Evolutionary conservation across 1,140 invertebrate species (phyloP).

Genomic region (Hylaeus anthracinus): DNA sequence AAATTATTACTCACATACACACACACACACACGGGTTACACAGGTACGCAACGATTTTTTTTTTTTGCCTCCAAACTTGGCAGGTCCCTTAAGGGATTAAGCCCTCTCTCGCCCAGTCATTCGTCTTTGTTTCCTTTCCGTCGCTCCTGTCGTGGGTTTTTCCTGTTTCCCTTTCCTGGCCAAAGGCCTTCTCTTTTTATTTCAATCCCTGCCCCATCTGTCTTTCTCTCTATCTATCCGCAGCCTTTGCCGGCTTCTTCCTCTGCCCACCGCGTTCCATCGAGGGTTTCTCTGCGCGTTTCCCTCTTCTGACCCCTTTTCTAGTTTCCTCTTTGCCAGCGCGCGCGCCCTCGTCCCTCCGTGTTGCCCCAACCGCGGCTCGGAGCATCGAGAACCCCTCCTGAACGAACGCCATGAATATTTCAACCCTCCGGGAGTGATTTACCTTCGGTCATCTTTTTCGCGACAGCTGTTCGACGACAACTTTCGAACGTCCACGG

Average conservation of each 20-base stretch:
- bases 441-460: slow-evolving; percentile 27
- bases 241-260: neutral
- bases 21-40: too few relatives aligned
- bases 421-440: slow-evolving; percentile 30
- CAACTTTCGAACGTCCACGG: neutral
- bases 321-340: neutral
- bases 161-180: slow-evolving; percentile 18
- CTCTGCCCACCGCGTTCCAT: neutral
- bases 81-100: too few relatives aligned
- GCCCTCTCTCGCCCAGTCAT: neutral
- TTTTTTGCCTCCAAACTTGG: too few relatives aligned
- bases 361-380: neutral
- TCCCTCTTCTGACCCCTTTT: neutral
- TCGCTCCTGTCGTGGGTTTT: slow-evolving; percentile 5
- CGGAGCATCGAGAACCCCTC: slow-evolving; percentile 17
- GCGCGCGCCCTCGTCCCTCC: neutral
- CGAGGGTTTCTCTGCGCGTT: slow-evolving; percentile 24
- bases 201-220: slow-evolving; percentile 15
- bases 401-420: slow-evolving; percentile 50
- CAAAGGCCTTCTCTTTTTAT: slow-evolving; percentile 14
- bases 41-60: too few relatives aligned
- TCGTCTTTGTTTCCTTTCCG: neutral
- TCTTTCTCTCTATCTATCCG: neutral
- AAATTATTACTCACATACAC: too few relatives aligned
- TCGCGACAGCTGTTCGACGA: neutral